A percentile compares a stretch with the other conserved stretches of the same genome.
Conservation (phyloP, 2,113 vertebrate genomes). For the Craseonycteris thonglongyai region DNA sequence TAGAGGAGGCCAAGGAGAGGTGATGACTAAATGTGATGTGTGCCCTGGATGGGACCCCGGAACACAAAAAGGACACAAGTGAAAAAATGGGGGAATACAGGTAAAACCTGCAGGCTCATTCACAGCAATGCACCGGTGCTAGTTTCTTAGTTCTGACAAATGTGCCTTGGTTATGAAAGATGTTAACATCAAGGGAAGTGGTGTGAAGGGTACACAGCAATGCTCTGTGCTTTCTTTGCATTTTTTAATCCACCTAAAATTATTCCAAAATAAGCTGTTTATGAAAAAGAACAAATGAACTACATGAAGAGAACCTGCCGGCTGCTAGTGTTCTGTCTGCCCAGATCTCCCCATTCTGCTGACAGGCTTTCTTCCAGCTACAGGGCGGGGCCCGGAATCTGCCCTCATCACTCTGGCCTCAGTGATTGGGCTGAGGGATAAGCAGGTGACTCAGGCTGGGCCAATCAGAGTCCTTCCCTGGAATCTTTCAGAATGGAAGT, state of each 20-base stretch:
- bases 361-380: not conserved
- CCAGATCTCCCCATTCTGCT: rapidly evolving
- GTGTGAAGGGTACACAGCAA: not conserved
- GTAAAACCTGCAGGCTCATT: no score
- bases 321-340: not conserved
- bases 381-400: not conserved
- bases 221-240: not conserved
- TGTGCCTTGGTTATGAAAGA: not conserved
- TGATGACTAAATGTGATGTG: rapidly evolving
- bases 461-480: not conserved
- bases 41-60: not conserved
- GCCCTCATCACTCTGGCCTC: not conserved
- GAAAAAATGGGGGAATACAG: not conserved
- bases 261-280: not conserved
- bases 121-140: rapidly evolving
- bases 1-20: not conserved
- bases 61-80: rapidly evolving
- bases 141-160: not conserved
- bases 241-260: not conserved
- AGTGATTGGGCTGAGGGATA: not conserved
- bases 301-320: not conserved
- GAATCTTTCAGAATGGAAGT: not conserved
- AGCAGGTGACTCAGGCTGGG: not conserved
- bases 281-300: not conserved
- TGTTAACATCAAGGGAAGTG: not conserved